Evolutionary conservation across 1,140 invertebrate species (phyloP).

Genomic region (Papilio machaon): DNA sequence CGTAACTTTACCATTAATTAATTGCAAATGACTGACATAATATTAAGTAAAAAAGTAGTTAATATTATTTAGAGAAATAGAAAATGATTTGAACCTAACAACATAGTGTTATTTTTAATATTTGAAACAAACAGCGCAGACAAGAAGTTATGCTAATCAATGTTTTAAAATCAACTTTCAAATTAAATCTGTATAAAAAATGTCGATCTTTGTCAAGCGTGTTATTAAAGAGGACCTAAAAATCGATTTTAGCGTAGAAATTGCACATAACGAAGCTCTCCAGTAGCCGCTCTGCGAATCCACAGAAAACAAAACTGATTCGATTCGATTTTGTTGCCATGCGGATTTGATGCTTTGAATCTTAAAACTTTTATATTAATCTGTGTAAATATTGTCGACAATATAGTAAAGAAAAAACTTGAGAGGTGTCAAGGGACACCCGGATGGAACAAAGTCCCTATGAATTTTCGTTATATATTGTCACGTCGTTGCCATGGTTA

Average conservation of each 20-base stretch:
- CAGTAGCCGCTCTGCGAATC: conserved; percentile 32
- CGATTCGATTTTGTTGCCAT: conserved; percentile 31
- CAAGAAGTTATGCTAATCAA: not conserved
- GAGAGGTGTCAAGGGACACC: no score
- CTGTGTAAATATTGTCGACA: not conserved
- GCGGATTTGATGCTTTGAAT: not conserved
- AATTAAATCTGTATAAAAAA: conserved; percentile 37
- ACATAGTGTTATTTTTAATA: no score
- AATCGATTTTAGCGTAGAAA: conserved; percentile 43
- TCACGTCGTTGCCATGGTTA: no score
- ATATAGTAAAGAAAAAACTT: not conserved
- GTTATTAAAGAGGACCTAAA: conserved; percentile 39
- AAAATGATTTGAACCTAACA: not conserved
- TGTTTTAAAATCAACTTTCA: not conserved
- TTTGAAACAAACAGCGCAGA: not conserved
- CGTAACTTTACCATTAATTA: not conserved
- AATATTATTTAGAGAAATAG: not conserved
- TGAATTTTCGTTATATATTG: no score
- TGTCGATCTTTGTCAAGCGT: conserved; percentile 43
- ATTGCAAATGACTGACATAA: not conserved
- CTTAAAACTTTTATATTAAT: not conserved
- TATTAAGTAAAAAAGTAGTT: not conserved
- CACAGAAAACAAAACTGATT: conserved; percentile 36
- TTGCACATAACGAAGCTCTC: conserved; percentile 39
- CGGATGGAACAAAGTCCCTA: no score